Evolutionary conservation across 1,140 invertebrate species (phyloP).

Genomic region (Rhagoletis pomonella): DNA sequence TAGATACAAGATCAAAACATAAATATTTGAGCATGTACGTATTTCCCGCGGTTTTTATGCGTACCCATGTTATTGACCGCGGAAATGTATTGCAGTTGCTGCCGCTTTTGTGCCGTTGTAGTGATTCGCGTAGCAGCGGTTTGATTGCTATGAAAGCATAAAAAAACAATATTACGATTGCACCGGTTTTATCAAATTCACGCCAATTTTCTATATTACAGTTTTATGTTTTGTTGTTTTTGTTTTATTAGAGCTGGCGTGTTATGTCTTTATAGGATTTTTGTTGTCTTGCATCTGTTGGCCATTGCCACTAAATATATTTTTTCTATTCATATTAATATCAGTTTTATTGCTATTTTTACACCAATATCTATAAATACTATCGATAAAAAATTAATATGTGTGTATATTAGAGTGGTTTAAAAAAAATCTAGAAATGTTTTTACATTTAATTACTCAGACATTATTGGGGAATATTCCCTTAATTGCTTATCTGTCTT

Average conservation of each 20-base stretch:
- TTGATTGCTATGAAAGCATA: constrained; percentile 19
- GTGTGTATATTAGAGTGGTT: too few species aligned
- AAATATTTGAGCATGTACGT: neutral
- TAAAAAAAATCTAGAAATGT: too few species aligned
- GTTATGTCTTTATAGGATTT: neutral
- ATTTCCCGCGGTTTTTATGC: constrained; percentile 37
- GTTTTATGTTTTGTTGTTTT: neutral
- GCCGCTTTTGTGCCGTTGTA: neutral
- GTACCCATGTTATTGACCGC: constrained; percentile 46
- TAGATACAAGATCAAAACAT: neutral
- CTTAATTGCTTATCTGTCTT: too few species aligned
- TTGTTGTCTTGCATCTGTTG: neutral
- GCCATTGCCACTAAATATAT: neutral
- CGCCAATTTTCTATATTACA: neutral
- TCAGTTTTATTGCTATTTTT: neutral
- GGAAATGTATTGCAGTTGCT: constrained; percentile 35
- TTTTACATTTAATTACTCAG: too few species aligned
- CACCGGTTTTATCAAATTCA: constrained; percentile 42
- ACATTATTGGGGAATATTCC: too few species aligned
- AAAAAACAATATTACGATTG: constrained; percentile 7
- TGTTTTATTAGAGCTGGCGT: neutral
- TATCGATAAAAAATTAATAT: too few species aligned
- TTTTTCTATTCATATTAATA: neutral
- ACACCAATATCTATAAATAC: neutral
- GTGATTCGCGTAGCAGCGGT: constrained; percentile 4